phyloP scores from a whole-genome alignment of 2,888 invertebrate species.

The Agriotes lineatus region DNA sequence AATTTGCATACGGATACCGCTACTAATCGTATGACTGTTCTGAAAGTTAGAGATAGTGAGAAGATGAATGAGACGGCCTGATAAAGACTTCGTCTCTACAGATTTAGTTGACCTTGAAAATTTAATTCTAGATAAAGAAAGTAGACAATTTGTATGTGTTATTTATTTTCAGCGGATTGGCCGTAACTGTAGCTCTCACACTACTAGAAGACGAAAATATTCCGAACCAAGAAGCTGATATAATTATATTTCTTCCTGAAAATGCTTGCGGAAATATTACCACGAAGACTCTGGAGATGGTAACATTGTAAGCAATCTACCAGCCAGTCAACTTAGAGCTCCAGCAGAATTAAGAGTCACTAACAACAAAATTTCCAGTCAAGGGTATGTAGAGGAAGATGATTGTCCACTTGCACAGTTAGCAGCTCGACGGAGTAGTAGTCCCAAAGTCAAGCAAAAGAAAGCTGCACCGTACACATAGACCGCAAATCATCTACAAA shows the following conservation, averaged over 20 bases:
- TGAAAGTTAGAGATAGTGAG: no score
- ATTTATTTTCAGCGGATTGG: not conserved
- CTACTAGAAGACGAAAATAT: constrained; percentile 3
- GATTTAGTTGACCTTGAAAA: no score
- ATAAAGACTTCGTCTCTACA: no score
- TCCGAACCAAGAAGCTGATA: not conserved
- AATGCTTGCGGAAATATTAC: constrained; percentile 34
- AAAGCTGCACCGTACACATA: not conserved
- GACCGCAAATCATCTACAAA: no score
- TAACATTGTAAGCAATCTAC: constrained; percentile 21
- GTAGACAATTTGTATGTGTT: not conserved
- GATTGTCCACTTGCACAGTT: not conserved
- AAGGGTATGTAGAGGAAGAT: not conserved
- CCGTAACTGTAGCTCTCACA: not conserved
- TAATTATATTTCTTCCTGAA: constrained; percentile 25
- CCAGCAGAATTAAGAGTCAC: constrained; percentile 25
- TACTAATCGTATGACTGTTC: no score
- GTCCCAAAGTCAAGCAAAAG: not conserved
- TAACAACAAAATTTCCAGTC: not conserved
- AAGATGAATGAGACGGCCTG: no score
- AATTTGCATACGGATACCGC: no score
- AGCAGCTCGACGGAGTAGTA: not conserved
- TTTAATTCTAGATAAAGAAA: not conserved
- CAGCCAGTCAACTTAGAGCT: constrained; percentile 24
- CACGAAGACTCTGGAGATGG: constrained; percentile 32